Evolutionary conservation across 2,113 vertebrate species (phyloP).

Genomic region (Phylloscopus trochiloides): DNA sequence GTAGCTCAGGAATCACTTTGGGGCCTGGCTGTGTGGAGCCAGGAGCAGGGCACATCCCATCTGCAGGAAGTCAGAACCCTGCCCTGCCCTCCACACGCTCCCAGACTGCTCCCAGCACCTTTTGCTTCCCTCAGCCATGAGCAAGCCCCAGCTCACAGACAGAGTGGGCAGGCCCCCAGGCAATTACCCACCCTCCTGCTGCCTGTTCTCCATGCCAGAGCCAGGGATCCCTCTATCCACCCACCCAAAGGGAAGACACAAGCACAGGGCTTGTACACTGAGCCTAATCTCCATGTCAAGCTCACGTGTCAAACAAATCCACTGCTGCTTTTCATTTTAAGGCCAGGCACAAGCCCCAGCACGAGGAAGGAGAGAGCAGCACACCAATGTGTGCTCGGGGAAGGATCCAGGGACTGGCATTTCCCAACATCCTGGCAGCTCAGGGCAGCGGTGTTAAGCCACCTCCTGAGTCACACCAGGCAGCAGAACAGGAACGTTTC

Average conservation of each 20-base stretch:
- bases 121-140: neutral
- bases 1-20: accelerated
- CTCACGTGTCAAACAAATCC: neutral
- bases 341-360: neutral
- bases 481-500: neutral
- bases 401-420: neutral
- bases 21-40: neutral
- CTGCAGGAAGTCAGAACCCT: neutral
- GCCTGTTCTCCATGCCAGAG: accelerated
- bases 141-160: neutral
- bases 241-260: neutral
- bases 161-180: accelerated
- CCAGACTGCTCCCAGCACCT: neutral
- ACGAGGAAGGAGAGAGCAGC: neutral
- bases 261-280: accelerated
- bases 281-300: neutral
- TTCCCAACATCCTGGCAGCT: neutral
- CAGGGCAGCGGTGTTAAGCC: neutral
- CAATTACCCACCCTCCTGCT: neutral
- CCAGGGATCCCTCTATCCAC: neutral
- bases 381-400: neutral
- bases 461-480: neutral
- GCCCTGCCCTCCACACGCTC: neutral
- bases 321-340: neutral
- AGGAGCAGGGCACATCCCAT: neutral